Evolutionary conservation across 2,797 vertebrate genomes (phyloP).

Genomic region (Pseudocheirus occidentalis): DNA sequence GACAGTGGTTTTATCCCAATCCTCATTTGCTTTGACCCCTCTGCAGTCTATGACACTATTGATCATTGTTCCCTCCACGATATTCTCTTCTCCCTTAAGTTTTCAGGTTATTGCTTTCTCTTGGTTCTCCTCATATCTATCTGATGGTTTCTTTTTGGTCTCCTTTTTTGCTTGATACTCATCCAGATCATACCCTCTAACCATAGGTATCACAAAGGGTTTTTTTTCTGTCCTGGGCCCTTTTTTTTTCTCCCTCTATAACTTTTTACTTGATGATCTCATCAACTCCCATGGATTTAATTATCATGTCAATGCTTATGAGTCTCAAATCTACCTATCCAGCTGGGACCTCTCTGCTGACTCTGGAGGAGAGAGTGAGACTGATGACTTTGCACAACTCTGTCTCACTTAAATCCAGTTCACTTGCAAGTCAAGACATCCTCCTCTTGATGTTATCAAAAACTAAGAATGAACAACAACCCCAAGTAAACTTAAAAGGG

Average conservation of each 20-base stretch:
- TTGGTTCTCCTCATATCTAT: neutral
- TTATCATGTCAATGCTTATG: neutral
- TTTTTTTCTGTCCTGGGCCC: neutral
- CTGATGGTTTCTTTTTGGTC: neutral
- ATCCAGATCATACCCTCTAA: neutral
- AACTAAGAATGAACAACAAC: neutral
- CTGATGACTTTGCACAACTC: neutral
- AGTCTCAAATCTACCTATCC: neutral
- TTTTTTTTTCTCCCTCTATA: neutral
- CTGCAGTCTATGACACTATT: neutral
- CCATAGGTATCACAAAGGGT: neutral
- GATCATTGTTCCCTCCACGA: neutral
- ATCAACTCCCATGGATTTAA: neutral
- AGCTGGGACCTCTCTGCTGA: neutral
- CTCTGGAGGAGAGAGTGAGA: neutral
- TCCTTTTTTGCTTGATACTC: neutral
- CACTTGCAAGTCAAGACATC: neutral
- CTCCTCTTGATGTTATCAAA: neutral
- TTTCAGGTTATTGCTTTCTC: neutral
- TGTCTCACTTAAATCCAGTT: neutral
- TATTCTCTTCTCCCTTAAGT: neutral
- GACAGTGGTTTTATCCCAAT: neutral
- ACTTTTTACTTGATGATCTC: neutral
- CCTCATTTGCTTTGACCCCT: neutral
- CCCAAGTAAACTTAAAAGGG: too few relatives aligned